Base-by-base conservation (phyloP, 2,888 invertebrate species). In the Lasioglossum marginatum region DNA sequence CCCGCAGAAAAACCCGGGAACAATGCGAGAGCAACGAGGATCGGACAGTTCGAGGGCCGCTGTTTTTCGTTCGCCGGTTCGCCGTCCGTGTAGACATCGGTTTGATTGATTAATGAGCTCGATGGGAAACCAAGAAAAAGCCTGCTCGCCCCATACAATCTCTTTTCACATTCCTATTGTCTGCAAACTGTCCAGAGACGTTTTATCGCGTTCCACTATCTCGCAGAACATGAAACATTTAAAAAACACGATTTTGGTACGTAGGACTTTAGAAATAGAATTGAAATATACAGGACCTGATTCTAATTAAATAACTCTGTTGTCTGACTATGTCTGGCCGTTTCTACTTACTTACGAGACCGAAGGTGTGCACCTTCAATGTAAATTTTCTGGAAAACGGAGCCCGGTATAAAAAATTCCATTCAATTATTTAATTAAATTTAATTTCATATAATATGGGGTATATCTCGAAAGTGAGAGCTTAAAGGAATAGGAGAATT, bases 11-110 rank as follows among this genome's bases (percentile, higher is more conserved):
- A 14, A 12, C 60, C 5, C 34, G 40, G 77, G 52, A 85, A 88
- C 72, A 88, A 82, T 79, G 76, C 60, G 70, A 71, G 84, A 81
- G 83, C 76, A 76, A 73, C 57, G 66, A 19, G 60, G 70, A 74
- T 48, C 70, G 43, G 40, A 37, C 71, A 37, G 34, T 23, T 14
- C 8, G 27, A 23, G 43, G 14, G 48, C 31, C 63, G 70, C 43
- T n/a, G 40, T 68, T 74, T 79, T 34, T 16, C 23, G 19, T 34
- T 27, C 10, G 19, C 31, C 23, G 43, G 40, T 23, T 4, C 60
- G 34, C 66, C n/a, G 60, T 2, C 66, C 31, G n/a, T 37, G 23
- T 37, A 37, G 23, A 68, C 37, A 68, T 34, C 31, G 34, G 34
- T 34, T 34, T 34, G 66, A 66, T 66, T 66, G 66, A 66, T 66